phyloP scores from a whole-genome alignment of 2,113 vertebrate species.

The Chloroceryle aenea region DNA sequence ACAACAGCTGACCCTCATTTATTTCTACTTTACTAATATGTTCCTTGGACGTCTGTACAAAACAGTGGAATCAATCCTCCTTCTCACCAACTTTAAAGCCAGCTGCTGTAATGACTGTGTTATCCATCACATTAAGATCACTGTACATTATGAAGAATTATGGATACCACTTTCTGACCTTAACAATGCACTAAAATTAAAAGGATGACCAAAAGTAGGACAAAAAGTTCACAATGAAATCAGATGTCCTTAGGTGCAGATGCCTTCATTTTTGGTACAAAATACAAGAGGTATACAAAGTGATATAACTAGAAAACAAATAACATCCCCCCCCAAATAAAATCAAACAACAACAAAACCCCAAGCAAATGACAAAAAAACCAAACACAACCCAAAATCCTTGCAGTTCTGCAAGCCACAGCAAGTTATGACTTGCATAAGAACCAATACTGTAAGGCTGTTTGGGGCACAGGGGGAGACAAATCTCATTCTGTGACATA shows the following conservation, averaged over 20 bases:
- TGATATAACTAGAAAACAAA: neutral
- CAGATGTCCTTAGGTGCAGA: neutral
- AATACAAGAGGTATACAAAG: neutral
- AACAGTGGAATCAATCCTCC: neutral
- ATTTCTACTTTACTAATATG: neutral
- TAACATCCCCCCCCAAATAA: neutral
- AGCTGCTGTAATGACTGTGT: neutral
- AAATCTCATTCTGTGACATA: neutral
- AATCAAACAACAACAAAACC: neutral
- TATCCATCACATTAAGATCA: neutral
- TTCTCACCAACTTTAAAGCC: neutral
- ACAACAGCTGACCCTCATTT: constrained; percentile 17
- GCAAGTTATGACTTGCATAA: neutral
- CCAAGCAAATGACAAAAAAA: neutral
- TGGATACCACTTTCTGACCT: neutral
- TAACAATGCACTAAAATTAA: neutral
- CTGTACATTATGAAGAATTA: neutral
- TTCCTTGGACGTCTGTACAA: neutral
- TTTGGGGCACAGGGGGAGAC: neutral
- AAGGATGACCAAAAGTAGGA: neutral
- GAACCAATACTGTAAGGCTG: neutral
- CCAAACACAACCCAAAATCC: neutral
- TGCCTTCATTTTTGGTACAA: neutral
- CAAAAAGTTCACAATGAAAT: neutral
- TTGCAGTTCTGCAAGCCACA: neutral